Evolutionary conservation across 2,113 vertebrate species (phyloP).

Genomic region (Prinia subflava): DNA sequence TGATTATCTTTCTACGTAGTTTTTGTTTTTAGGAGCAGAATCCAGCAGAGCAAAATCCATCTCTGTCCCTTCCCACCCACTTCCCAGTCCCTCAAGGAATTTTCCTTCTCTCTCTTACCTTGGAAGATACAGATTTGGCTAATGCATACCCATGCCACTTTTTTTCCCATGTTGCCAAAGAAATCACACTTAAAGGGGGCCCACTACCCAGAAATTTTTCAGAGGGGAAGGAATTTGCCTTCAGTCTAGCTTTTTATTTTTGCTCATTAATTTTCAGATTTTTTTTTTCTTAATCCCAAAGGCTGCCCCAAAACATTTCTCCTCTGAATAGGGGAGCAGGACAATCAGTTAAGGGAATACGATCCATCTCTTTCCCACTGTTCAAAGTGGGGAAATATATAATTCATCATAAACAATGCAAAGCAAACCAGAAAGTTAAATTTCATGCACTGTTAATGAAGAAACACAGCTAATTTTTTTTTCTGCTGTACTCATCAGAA

Average conservation of each 20-base stretch:
- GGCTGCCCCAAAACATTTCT: background rate
- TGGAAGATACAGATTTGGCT: background rate
- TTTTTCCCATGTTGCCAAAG: background rate
- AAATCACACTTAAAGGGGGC: background rate
- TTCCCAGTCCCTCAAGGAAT: background rate
- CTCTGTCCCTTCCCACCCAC: background rate
- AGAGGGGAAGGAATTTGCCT: background rate
- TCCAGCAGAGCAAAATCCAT: background rate
- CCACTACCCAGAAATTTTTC: background rate
- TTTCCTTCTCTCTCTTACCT: background rate
- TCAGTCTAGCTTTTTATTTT: background rate
- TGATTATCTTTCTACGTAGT: background rate
- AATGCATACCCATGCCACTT: background rate
- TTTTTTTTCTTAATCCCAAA: background rate
- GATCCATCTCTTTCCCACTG: background rate
- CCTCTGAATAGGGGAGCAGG: background rate
- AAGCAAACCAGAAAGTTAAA: background rate
- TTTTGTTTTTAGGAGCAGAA: slow-evolving; percentile 14
- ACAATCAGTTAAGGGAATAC: background rate
- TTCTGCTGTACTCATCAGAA: background rate
- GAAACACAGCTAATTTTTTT: background rate
- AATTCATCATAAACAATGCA: background rate
- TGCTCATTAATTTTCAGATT: background rate
- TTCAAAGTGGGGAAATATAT: background rate
- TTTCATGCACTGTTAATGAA: background rate